phyloP scores from a whole-genome alignment of 1,140 invertebrate genomes.

The Chironomus striatipennis region DNA sequence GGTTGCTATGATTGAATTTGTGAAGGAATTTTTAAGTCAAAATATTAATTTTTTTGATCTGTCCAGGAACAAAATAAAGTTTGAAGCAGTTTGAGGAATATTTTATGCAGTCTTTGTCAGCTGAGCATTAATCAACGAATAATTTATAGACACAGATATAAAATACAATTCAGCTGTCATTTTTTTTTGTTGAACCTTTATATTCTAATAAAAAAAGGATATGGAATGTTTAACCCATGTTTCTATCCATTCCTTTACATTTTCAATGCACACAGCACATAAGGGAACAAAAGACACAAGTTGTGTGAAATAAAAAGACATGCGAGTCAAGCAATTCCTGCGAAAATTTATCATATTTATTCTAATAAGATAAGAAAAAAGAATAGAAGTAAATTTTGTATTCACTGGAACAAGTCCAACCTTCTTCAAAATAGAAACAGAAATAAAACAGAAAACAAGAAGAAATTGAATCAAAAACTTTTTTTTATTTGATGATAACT shows the following conservation, averaged over 20 bases:
- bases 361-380: constrained; percentile 15
- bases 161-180: no score
- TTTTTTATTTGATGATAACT: neutral
- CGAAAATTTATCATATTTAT: constrained; percentile 18
- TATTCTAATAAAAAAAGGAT: no score
- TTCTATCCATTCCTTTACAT: neutral
- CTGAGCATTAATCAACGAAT: neutral
- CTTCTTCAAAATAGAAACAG: neutral
- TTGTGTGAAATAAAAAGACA: neutral
- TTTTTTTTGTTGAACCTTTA: no score
- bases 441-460: no score
- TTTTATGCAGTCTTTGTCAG: no score
- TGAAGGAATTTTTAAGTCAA: neutral
- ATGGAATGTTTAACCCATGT: no score
- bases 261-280: neutral
- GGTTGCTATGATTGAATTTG: neutral
- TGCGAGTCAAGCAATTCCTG: neutral
- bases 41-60: no score
- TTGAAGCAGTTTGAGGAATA: no score
- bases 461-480: neutral
- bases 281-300: neutral
- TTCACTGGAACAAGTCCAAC: neutral
- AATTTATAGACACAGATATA: neutral
- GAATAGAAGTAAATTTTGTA: neutral
- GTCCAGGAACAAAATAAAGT: no score